phyloP scores from a whole-genome alignment of 2,797 vertebrate species.

The Cichlasoma orientale region DNA sequence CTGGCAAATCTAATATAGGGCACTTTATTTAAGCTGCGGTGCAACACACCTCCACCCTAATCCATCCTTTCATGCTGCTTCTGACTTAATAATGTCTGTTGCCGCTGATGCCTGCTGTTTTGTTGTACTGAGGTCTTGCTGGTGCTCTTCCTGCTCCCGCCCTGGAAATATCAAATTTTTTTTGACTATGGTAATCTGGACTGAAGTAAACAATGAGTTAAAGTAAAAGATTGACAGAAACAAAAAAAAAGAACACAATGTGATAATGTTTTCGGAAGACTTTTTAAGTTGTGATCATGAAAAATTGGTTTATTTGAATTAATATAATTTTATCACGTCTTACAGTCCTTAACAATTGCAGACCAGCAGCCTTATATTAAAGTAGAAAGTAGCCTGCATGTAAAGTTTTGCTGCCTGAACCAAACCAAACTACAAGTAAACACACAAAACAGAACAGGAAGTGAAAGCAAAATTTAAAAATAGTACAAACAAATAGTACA shows the following conservation, averaged over 20 bases:
- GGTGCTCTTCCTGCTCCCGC: not conserved
- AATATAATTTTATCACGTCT: too few relatives aligned
- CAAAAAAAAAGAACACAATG: accelerated
- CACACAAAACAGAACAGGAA: too few relatives aligned
- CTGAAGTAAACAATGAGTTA: not conserved
- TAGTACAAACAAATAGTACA: accelerated
- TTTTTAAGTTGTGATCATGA: not conserved
- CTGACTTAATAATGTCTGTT: not conserved
- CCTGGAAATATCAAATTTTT: not conserved
- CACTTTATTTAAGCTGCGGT: constrained; percentile 1
- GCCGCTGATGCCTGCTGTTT: not conserved
- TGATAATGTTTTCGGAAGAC: not conserved
- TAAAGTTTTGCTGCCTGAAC: too few relatives aligned
- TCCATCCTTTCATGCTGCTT: not conserved
- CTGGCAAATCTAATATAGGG: not conserved
- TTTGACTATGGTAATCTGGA: not conserved
- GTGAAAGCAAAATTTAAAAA: too few relatives aligned
- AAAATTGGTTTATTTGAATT: not conserved
- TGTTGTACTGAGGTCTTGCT: not conserved
- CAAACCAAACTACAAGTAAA: too few relatives aligned
- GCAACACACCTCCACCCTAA: not conserved
- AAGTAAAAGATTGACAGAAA: not conserved
- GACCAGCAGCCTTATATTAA: too few relatives aligned
- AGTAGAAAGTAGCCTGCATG: too few relatives aligned
- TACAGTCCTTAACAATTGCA: too few relatives aligned